These are phyloP conservation scores for Ormyrus thymus DNA, from an alignment of 2,888 invertebrate species.

Conservation along the genomic window DNA sequence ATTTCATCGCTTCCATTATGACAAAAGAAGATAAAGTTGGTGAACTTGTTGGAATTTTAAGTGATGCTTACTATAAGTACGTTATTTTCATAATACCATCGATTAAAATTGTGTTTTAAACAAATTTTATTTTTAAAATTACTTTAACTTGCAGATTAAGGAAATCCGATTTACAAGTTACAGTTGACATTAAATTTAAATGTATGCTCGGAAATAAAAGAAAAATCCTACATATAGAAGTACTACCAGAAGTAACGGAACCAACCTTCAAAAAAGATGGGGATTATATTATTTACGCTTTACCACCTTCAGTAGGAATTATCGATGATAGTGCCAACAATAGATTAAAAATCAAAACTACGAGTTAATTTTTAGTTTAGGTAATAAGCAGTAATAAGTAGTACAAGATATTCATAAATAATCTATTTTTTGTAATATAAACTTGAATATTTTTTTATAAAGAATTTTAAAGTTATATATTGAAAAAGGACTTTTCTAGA, in stretches of 20 bases:
- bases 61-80: conserved; percentile 86
- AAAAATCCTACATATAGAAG: conserved; percentile 78
- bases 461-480: conserved; percentile 48
- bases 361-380: conserved; percentile 59
- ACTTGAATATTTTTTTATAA: conserved; percentile 51
- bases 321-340: conserved; percentile 74
- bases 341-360: conserved; percentile 76
- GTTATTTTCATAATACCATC: conserved; percentile 64
- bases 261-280: conserved; percentile 77
- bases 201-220: conserved; percentile 91
- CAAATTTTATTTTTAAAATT: not conserved
- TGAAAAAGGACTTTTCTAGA: conserved; percentile 24
- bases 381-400: conserved; percentile 14
- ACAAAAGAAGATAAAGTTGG: conserved; percentile 86
- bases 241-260: conserved; percentile 76
- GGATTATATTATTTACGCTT: conserved; percentile 75
- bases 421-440: conserved; percentile 55
- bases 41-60: conserved; percentile 89
- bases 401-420: conserved; percentile 52
- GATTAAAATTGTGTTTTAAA: conserved; percentile 4
- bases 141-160: conserved; percentile 78
- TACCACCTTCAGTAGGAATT: conserved; percentile 76
- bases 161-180: conserved; percentile 83
- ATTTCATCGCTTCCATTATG: conserved; percentile 88
- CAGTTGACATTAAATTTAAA: conserved; percentile 83